Conservation (phyloP, 1,140 invertebrate genomes). For the Chlorops oryzae region DNA sequence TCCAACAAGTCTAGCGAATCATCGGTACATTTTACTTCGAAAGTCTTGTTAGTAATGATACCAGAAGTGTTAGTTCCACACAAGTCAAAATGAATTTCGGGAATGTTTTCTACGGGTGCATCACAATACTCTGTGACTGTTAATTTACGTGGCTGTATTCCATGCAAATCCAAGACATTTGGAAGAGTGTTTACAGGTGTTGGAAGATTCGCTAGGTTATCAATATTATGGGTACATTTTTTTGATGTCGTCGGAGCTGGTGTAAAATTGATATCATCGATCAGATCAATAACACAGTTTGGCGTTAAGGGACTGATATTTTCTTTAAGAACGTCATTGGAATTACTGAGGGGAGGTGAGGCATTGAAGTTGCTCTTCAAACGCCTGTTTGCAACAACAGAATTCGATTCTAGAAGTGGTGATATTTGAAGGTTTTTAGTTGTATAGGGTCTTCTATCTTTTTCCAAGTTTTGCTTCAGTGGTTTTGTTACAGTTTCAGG, state of each 20-base stretch:
- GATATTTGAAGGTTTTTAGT: too few species aligned
- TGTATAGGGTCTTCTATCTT: too few species aligned
- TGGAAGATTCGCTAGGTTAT: constrained; percentile 35
- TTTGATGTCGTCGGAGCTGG: constrained; percentile 17
- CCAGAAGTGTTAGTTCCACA: constrained; percentile 8
- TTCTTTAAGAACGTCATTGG: constrained; percentile 24
- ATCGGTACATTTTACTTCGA: constrained; percentile 29
- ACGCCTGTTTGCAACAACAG: too few species aligned
- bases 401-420: too few species aligned
- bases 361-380: too few species aligned
- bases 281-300: constrained; percentile 28
- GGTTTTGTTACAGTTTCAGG: too few species aligned
- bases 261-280: constrained; percentile 42
- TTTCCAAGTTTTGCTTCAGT: too few species aligned
- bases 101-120: constrained; percentile 1
- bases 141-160: constrained; percentile 26
- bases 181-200: constrained; percentile 21
- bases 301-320: constrained; percentile 36
- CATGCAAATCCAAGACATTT: constrained; percentile 1
- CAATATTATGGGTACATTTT: constrained; percentile 15
- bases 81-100: constrained; percentile 7
- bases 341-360: neutral
- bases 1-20: constrained; percentile 24
- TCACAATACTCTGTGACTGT: neutral
- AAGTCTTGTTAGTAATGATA: constrained; percentile 29